A percentile compares a stretch with the other conserved stretches of the same genome.
phyloP scores from a whole-genome alignment of 1,140 invertebrate genomes.

The Sweltsa coloradensis region DNA sequence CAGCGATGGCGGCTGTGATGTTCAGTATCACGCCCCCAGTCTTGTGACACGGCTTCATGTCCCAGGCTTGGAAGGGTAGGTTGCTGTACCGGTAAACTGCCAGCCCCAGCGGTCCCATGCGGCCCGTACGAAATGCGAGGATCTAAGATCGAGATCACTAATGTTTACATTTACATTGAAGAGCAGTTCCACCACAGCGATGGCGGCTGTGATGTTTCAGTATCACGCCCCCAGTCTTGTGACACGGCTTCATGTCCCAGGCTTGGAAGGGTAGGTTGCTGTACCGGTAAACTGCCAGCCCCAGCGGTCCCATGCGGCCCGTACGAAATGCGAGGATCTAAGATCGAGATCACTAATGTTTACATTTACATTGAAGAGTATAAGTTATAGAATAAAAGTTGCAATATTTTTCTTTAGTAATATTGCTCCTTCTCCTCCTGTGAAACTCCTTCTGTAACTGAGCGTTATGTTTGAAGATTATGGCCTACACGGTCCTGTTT shows the following conservation, averaged over 20 bases:
- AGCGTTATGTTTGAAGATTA: no score
- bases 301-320: conserved; percentile 59
- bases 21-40: conserved; percentile 41
- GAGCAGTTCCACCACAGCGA: conserved; percentile 54
- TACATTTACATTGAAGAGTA: no score
- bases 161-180: conserved; percentile 37
- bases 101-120: conserved; percentile 61
- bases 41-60: conserved; percentile 56
- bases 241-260: conserved; percentile 67
- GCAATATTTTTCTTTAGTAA: no score
- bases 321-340: conserved; percentile 54
- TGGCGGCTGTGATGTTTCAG: conserved; percentile 50
- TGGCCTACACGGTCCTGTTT: no score
- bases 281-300: conserved; percentile 57
- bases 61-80: conserved; percentile 76
- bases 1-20: conserved; percentile 52
- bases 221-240: conserved; percentile 38
- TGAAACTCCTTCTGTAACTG: no score
- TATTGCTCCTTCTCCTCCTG: no score
- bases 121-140: conserved; percentile 58
- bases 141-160: no score
- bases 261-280: conserved; percentile 72
- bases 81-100: conserved; percentile 62
- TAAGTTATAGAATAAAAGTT: no score
- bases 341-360: no score